These are phyloP conservation scores for Mnemiopsis leidyi DNA, from an alignment of 37 sponge, comb jelly and placozoan species.

Conservation along the genomic window DNA sequence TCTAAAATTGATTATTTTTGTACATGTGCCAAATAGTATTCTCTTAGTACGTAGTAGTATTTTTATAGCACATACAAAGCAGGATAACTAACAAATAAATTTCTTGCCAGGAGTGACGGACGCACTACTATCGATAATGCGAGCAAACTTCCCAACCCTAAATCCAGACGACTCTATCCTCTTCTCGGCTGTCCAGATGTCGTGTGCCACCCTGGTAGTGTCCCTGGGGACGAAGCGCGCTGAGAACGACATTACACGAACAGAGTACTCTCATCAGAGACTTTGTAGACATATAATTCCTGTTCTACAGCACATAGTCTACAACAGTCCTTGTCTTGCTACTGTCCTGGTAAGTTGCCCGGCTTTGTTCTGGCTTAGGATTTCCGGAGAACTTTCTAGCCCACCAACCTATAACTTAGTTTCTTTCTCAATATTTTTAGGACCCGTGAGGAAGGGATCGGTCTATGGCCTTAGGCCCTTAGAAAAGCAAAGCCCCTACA, in stretches of 20 bases:
- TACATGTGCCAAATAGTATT: too few species aligned
- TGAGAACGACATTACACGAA: slow-evolving; percentile 48
- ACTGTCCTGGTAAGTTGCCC: slow-evolving; percentile 50
- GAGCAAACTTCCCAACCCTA: slow-evolving; percentile 28
- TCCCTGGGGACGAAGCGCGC: slow-evolving; percentile 39
- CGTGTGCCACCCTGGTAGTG: background rate
- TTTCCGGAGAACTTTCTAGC: too few species aligned
- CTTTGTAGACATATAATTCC: slow-evolving; percentile 59
- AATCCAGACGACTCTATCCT: slow-evolving; percentile 13
- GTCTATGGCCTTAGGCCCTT: too few species aligned
- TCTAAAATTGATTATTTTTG: too few species aligned
- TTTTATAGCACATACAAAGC: too few species aligned
- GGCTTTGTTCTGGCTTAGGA: too few species aligned
- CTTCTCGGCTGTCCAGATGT: slow-evolving; percentile 53
- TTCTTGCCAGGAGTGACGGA: slow-evolving; percentile 57
- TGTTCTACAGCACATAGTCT: slow-evolving; percentile 15
- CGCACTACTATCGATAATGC: background rate
- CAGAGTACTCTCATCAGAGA: slow-evolving; percentile 38
- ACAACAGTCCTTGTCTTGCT: slow-evolving; percentile 65
- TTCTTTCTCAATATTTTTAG: too few species aligned
- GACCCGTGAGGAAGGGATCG: too few species aligned
- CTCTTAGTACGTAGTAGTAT: too few species aligned
- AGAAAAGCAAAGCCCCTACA: too few species aligned
- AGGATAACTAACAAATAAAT: too few species aligned
- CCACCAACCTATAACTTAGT: too few species aligned